Conservation (phyloP, 2,888 invertebrate genomes). For the Andrena bucephala region DNA sequence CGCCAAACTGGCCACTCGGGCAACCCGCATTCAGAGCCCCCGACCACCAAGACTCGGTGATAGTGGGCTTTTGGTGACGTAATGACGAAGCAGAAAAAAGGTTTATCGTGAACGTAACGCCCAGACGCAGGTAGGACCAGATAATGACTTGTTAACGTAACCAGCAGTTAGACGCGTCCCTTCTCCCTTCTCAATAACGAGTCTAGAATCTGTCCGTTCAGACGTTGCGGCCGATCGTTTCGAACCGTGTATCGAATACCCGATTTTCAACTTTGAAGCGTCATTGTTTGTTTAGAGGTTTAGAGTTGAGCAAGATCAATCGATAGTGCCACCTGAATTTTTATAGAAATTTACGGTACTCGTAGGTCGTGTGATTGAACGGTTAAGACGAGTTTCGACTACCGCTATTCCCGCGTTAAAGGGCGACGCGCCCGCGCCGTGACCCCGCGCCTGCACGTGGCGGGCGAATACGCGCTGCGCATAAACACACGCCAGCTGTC, state of each 20-base stretch:
- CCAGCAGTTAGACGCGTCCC: conserved; percentile 9
- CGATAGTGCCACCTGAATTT: no score
- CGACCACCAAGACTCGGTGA: conserved; percentile 31
- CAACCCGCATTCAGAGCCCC: conserved; percentile 62
- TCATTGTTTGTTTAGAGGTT: neutral
- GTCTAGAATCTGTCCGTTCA: neutral
- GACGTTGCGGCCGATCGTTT: neutral
- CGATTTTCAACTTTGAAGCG: neutral
- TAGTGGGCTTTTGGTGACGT: conserved; percentile 30
- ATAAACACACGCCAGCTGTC: conserved; percentile 33
- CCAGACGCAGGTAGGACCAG: conserved; percentile 9
- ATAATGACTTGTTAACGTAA: neutral
- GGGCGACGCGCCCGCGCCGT: conserved; percentile 7
- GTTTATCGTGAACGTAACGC: neutral
- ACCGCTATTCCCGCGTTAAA: conserved; percentile 30
- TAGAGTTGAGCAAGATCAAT: no score
- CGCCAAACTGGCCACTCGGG: conserved; percentile 34
- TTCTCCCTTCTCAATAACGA: neutral
- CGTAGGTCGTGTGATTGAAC: neutral
- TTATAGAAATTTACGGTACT: neutral
- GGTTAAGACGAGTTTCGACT: neutral
- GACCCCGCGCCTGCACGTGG: neutral
- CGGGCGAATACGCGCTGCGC: conserved; percentile 10
- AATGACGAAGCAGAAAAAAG: conserved; percentile 13
- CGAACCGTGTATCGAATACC: neutral